Evolutionary conservation across 2,797 vertebrate genomes (phyloP), one percentile per base, ranked within the genome.

Genomic region (Buphagus erythrorhynchus): DNA sequence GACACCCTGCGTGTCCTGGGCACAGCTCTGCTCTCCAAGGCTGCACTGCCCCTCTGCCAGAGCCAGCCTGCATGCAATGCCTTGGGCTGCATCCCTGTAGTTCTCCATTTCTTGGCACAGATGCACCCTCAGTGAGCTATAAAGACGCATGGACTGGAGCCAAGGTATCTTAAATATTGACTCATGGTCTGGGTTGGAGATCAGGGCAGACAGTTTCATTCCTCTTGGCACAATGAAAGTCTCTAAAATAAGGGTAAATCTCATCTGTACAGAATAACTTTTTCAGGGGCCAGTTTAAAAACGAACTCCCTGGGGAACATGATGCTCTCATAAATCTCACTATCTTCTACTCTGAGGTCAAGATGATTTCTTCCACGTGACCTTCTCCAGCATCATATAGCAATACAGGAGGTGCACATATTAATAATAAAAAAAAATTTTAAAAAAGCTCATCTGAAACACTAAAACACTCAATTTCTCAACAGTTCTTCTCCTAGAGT

Each of bases 141-240:
- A 93, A 95, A 96, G 88, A 28, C 29, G 2, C 13, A 0, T 59
- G 92, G 91, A 58, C 0, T 36, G 29, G 58, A 71, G 93, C 95
- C 88, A 91, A 87, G 51, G 91, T 93, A 88, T 97, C 95, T 96
- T 96, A 94, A 96, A 96, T 92, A 95, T 92, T 96, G 95, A 93
- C 95, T 97, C 91, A 91, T 48, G 92, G 77, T 95, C 95, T 93
- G 89, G 58, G 85, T 94, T 96, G 93, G 87, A 93, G 73, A 95
- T 93, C 91, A 78, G 91, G 93, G 71, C 88, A 94, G 92, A 95
- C 88, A 92, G 81, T 85, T 95, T 96, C 93, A 92, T 75, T 96
- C 89, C 59, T 95, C 79, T 95, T 96, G 94, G 95, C 95, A 88
- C 87, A 86, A 28, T 67, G 69, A 81, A 94, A 93, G 87, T 67